Evolutionary conservation across 1,140 invertebrate genomes (phyloP).

Genomic region (Dolichoris vasculosae): DNA sequence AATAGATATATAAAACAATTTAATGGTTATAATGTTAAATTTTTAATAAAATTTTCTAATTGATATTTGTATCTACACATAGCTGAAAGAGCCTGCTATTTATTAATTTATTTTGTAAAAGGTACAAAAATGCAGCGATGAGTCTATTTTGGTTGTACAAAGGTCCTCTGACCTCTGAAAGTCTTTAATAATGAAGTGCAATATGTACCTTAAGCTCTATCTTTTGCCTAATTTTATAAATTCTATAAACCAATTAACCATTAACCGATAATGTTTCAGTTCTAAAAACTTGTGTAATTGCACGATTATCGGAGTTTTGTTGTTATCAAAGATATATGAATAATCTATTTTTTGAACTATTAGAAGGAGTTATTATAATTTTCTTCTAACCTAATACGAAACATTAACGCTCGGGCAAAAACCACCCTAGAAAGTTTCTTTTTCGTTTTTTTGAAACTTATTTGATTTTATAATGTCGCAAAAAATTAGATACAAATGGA

Average conservation of each 20-base stretch:
- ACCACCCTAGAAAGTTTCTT: constrained; percentile 11
- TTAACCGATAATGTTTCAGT: not conserved
- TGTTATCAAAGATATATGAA: constrained; percentile 28
- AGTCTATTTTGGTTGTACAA: constrained; percentile 16
- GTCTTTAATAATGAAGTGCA: not conserved
- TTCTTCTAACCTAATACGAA: not conserved
- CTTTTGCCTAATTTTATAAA: not conserved
- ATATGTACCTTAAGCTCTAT: not conserved
- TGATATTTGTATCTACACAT: not conserved
- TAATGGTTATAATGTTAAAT: no score
- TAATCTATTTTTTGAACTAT: constrained; percentile 31
- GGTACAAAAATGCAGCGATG: constrained; percentile 38
- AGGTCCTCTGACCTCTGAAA: constrained; percentile 2
- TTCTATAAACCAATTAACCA: not conserved
- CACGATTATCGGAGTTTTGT: constrained; percentile 16
- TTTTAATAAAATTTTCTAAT: constrained; percentile 24
- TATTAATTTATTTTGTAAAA: constrained; percentile 8
- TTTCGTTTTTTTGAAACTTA: not conserved
- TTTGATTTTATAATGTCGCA: not conserved
- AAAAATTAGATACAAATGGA: constrained; percentile 42
- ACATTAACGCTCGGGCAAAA: not conserved
- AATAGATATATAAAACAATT: no score
- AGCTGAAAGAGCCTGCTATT: constrained; percentile 8
- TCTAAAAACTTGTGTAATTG: not conserved
- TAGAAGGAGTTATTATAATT: not conserved